phyloP scores from a whole-genome alignment of 2,888 invertebrate species.

The Thera obeliscata region DNA sequence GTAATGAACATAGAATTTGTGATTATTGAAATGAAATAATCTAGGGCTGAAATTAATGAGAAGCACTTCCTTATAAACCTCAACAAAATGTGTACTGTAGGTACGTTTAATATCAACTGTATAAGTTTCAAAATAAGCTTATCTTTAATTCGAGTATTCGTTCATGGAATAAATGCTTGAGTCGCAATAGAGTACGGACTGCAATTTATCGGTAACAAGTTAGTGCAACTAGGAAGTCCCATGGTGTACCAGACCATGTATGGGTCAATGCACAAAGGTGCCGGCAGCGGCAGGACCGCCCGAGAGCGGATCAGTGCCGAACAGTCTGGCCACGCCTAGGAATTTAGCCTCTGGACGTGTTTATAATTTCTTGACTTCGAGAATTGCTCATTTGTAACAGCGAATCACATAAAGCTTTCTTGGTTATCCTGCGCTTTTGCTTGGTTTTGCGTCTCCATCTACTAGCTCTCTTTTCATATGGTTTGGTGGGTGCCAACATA shows the following conservation, averaged over 20 bases:
- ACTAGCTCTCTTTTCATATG: not conserved
- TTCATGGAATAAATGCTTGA: not conserved
- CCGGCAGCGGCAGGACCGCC: slow-evolving; percentile 57
- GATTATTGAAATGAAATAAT: too few species aligned
- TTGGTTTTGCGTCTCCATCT: not conserved
- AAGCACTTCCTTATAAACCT: too few species aligned
- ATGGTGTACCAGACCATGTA: slow-evolving; percentile 67
- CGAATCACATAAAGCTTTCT: not conserved
- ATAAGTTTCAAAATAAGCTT: not conserved
- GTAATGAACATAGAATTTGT: not conserved
- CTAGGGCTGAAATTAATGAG: too few species aligned
- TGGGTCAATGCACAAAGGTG: slow-evolving; percentile 79
- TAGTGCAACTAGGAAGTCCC: slow-evolving; percentile 60
- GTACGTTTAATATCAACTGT: too few species aligned
- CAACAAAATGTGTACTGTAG: too few species aligned
- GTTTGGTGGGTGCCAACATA: too few species aligned
- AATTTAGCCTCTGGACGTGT: slow-evolving; percentile 20
- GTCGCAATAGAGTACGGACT: slow-evolving; percentile 7
- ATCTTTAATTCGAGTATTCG: not conserved
- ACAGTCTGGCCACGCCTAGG: slow-evolving; percentile 27
- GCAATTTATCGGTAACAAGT: slow-evolving; percentile 54
- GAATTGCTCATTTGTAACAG: not conserved
- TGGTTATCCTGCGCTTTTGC: not conserved
- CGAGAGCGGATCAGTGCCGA: slow-evolving; percentile 50
- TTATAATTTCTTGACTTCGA: slow-evolving; percentile 1